Evolutionary conservation across 2,113 vertebrate species (phyloP).

Genomic region (Pelodiscus sinensis): DNA sequence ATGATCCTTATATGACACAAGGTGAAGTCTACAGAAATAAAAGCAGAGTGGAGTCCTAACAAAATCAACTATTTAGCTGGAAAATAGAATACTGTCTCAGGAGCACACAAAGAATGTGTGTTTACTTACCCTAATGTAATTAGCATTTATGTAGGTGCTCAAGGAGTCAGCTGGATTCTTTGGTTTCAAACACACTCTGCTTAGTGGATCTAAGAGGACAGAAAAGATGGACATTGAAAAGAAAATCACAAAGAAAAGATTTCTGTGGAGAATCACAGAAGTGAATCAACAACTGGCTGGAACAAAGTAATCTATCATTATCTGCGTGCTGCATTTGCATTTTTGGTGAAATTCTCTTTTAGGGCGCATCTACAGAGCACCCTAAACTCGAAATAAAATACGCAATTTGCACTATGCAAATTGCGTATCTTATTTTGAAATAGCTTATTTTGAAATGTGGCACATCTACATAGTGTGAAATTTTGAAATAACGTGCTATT

Average conservation of each 20-base stretch:
- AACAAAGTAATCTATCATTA: slow-evolving; percentile 17
- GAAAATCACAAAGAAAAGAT: slow-evolving; percentile 50
- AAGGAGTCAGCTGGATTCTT: slow-evolving; percentile 87
- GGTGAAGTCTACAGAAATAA: neutral
- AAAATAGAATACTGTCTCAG: slow-evolving; percentile 27
- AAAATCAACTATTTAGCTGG: slow-evolving; percentile 2
- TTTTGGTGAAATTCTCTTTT: neutral
- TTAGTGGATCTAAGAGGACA: slow-evolving; percentile 88
- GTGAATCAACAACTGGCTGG: neutral
- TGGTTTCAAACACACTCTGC: slow-evolving; percentile 90
- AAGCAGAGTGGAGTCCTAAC: neutral
- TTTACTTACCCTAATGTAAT: slow-evolving; percentile 93
- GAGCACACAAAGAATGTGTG: slow-evolving; percentile 29
- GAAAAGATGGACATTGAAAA: slow-evolving; percentile 58
- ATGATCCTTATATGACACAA: neutral
- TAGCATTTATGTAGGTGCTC: slow-evolving; percentile 96
- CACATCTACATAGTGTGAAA: too few relatives aligned
- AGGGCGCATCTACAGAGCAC: too few relatives aligned
- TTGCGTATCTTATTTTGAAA: too few relatives aligned
- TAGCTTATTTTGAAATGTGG: too few relatives aligned
- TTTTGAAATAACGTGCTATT: too few relatives aligned
- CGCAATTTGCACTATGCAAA: too few relatives aligned
- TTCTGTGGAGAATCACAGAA: slow-evolving; percentile 16
- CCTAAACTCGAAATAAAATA: too few relatives aligned
- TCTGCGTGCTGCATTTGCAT: neutral